phyloP scores from a whole-genome alignment of 2,797 vertebrate genomes.

The Channallabes apus region DNA sequence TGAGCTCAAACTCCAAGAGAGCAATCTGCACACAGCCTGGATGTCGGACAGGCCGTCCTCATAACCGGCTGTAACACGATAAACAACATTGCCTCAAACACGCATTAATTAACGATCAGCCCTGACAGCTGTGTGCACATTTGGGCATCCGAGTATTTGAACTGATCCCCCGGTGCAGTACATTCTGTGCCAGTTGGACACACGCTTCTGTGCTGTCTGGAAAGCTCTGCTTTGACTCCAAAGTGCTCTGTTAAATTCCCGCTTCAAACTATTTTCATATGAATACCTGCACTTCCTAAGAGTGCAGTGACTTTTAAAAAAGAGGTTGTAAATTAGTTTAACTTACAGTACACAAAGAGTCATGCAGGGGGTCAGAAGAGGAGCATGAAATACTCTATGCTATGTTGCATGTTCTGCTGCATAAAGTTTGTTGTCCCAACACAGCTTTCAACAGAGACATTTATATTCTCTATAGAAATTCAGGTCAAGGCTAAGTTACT shows the following conservation, averaged over 20 bases:
- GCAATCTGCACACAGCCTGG: background rate
- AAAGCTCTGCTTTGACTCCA: conserved; percentile 40
- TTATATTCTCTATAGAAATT: background rate
- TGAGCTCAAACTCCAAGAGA: background rate
- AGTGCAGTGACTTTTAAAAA: background rate
- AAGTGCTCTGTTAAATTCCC: conserved; percentile 7
- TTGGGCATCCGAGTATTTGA: conserved; percentile 31
- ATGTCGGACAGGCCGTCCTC: background rate
- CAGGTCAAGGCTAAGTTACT: background rate
- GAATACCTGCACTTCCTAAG: background rate
- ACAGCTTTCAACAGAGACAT: background rate
- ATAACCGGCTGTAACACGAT: conserved; percentile 11
- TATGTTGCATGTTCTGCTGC: background rate
- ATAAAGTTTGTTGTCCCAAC: conserved; percentile 2
- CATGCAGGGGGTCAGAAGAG: too few species aligned
- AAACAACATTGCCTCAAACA: background rate
- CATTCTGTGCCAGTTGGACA: conserved; percentile 52
- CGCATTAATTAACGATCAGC: conserved; percentile 34
- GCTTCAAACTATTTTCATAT: conserved; percentile 16
- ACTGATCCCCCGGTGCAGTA: conserved; percentile 17
- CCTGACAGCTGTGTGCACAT: conserved; percentile 43
- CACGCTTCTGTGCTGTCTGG: conserved; percentile 11
- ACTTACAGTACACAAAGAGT: background rate
- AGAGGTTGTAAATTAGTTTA: background rate
- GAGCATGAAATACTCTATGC: background rate